Conservation (phyloP, 2,113 vertebrate genomes). For the Pterophyllum scalare region DNA sequence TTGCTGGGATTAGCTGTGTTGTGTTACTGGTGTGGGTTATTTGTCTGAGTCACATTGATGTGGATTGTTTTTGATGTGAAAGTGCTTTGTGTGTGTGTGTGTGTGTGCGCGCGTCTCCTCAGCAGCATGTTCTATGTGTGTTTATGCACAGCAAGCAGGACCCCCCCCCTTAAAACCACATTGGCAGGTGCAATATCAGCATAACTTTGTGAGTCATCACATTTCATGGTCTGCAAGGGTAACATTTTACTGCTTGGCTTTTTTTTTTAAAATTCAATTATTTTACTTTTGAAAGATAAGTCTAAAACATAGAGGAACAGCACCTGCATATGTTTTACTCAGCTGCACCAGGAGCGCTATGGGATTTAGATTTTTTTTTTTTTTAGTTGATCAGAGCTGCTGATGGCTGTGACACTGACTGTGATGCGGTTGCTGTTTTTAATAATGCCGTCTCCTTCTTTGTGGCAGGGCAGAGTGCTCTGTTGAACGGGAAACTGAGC, state of each 20-base stretch:
- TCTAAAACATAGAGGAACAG: not conserved
- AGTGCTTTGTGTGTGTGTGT: slow-evolving; percentile 8
- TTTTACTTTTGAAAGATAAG: not conserved
- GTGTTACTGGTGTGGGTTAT: slow-evolving; percentile 53
- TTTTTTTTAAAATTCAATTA: not conserved
- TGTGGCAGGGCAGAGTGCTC: not conserved
- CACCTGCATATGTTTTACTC: not conserved
- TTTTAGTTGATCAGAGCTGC: not conserved
- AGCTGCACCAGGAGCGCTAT: not conserved
- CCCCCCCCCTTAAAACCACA: not conserved
- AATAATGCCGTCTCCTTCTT: not conserved
- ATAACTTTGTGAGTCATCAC: slow-evolving; percentile 17
- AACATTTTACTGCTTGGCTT: not conserved
- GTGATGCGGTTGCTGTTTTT: slow-evolving; percentile 4
- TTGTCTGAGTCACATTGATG: slow-evolving; percentile 66
- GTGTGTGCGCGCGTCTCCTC: not conserved
- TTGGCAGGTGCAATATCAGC: slow-evolving; percentile 22
- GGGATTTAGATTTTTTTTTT: not conserved
- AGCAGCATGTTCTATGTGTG: not conserved
- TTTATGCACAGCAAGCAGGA: slow-evolving; percentile 10
- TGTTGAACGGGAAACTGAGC: not conserved
- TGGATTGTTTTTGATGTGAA: slow-evolving; percentile 53
- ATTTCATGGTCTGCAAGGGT: not conserved
- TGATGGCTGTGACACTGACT: not conserved
- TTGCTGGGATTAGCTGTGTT: slow-evolving; percentile 59